These are phyloP conservation scores for Drosophila mimica DNA, from an alignment of 2,888 invertebrate species.

Conservation along the genomic window DNA sequence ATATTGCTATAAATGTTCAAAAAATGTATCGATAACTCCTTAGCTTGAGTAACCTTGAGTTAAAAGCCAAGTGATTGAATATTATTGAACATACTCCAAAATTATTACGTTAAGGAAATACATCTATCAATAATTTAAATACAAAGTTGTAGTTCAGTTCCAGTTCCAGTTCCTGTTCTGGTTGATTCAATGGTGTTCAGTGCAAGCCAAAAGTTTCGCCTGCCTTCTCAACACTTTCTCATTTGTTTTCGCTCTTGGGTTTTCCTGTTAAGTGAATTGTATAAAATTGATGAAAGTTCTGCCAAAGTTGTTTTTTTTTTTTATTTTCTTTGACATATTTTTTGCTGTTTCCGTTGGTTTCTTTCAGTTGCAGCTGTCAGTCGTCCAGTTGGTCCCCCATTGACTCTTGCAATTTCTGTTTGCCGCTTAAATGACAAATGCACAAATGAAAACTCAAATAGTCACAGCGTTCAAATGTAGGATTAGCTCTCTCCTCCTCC, in stretches of 20 bases:
- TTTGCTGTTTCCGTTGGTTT: constrained; percentile 34
- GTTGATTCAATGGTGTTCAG: background rate
- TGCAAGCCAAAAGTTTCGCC: background rate
- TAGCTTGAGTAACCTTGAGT: background rate
- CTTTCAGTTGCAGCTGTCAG: constrained; percentile 29
- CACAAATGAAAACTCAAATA: constrained; percentile 66
- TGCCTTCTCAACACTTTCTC: background rate
- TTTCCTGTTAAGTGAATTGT: constrained; percentile 59
- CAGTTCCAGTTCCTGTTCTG: constrained; percentile 5
- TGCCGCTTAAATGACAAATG: constrained; percentile 62
- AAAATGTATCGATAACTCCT: background rate
- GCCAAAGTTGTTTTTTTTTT: constrained; percentile 2
- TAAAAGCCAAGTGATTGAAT: background rate
- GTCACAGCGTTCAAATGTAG: constrained; percentile 32
- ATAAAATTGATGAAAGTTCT: constrained; percentile 62
- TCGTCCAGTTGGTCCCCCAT: constrained; percentile 11
- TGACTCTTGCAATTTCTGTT: constrained; percentile 46
- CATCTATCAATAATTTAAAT: background rate
- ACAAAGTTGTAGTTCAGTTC: constrained; percentile 7
- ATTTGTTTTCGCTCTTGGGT: constrained; percentile 1
- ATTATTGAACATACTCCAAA: background rate
- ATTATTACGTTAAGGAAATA: background rate
- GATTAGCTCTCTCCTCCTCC: constrained; percentile 34
- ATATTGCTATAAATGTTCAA: background rate
- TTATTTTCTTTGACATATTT: constrained; percentile 12